These are phyloP conservation scores for Sparus aurata DNA, from an alignment of 2,797 vertebrate genomes.

Conservation along the genomic window DNA sequence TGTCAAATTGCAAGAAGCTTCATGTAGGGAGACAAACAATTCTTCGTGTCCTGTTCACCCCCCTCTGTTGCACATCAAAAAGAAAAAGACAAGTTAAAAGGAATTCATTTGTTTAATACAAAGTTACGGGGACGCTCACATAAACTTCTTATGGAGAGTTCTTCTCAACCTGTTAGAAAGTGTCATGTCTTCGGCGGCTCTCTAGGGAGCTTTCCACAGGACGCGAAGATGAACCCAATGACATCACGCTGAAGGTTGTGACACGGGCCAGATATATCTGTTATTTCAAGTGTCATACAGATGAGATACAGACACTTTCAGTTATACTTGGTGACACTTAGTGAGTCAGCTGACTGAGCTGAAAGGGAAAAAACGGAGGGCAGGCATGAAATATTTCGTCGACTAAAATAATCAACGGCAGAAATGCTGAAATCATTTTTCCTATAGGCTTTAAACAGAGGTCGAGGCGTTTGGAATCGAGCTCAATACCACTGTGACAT, in stretches of 20 bases:
- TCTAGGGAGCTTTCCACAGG: neutral
- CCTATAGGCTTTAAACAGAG: constrained; percentile 6
- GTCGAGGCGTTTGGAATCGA: constrained; percentile 18
- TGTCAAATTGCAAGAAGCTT: constrained; percentile 7
- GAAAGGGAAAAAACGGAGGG: neutral
- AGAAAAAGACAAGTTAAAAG: neutral
- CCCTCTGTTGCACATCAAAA: neutral
- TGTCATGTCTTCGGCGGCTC: neutral
- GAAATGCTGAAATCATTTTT: constrained; percentile 16
- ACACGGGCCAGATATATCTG: no score
- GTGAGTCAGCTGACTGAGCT: neutral
- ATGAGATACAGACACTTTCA: neutral
- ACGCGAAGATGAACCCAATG: neutral
- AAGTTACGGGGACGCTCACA: neutral
- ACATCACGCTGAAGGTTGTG: neutral
- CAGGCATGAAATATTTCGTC: constrained; percentile 13
- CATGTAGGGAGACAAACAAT: neutral
- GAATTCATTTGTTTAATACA: neutral
- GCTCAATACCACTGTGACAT: constrained; percentile 41
- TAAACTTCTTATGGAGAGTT: neutral
- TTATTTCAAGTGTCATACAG: neutral
- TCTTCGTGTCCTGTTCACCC: neutral
- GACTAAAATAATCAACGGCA: constrained; percentile 15
- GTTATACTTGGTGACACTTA: no score
- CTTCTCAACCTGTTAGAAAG: neutral